These are phyloP conservation scores for Hermetia illucens DNA, from an alignment of 1,140 invertebrate species.

Conservation along the genomic window DNA sequence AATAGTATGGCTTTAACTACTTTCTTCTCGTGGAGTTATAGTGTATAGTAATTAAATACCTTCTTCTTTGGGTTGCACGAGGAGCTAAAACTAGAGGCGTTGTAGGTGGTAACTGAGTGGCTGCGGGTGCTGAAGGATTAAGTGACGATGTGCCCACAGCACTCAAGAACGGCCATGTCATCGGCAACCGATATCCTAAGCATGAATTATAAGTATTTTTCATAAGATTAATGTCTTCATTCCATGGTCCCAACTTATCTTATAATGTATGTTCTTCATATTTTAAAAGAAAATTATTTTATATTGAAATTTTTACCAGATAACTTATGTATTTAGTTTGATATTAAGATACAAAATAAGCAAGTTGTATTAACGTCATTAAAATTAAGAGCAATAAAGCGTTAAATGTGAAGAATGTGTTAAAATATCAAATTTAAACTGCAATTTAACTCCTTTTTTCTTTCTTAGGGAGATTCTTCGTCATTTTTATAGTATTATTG, in stretches of 20 bases:
- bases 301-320: background rate
- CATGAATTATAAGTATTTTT: constrained; percentile 1
- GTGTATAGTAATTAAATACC: constrained; percentile 28
- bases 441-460: too few species aligned
- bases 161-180: constrained; percentile 33
- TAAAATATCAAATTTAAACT: too few species aligned
- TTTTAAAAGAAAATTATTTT: background rate
- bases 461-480: too few species aligned
- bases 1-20: too few species aligned
- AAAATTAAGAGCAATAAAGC: background rate
- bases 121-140: constrained; percentile 35
- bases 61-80: constrained; percentile 35
- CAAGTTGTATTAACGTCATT: background rate
- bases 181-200: constrained; percentile 40
- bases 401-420: too few species aligned
- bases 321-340: background rate
- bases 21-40: too few species aligned
- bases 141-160: constrained; percentile 33
- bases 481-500: too few species aligned
- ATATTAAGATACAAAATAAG: background rate
- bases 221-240: background rate
- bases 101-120: constrained; percentile 24
- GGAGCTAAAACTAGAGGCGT: constrained; percentile 36
- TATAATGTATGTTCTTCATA: background rate
- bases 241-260: background rate